Conservation (phyloP, 1,140 invertebrate species). For the Prorops nasuta region DNA sequence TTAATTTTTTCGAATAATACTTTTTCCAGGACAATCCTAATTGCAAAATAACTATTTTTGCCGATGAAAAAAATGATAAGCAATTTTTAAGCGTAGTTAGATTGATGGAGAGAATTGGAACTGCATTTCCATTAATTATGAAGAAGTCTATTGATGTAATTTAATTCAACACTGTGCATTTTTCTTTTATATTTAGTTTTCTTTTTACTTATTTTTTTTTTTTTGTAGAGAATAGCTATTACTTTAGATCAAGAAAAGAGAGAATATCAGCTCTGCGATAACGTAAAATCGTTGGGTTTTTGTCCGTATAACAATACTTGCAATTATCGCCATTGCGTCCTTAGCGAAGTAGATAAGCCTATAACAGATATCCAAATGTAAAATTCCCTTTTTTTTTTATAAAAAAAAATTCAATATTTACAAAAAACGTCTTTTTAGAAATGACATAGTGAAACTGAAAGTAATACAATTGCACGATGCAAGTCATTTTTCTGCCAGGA, state of each 20-base stretch:
- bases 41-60: slow-evolving; percentile 39
- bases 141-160: slow-evolving; percentile 29
- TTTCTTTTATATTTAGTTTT: slow-evolving; percentile 13
- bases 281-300: slow-evolving; percentile 43
- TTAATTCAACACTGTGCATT: slow-evolving; percentile 2
- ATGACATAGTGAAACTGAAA: slow-evolving; percentile 37
- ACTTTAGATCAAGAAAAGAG: slow-evolving; percentile 37
- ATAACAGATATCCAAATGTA: slow-evolving; percentile 23
- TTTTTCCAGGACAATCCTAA: slow-evolving; percentile 29
- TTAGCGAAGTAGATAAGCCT: slow-evolving; percentile 38
- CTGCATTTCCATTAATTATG: slow-evolving; percentile 24
- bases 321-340: slow-evolving; percentile 38
- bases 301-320: slow-evolving; percentile 38
- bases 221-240: slow-evolving; percentile 31
- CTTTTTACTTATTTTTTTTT: slow-evolving; percentile 13
- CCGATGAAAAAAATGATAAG: slow-evolving; percentile 41
- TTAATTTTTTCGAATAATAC: slow-evolving; percentile 3
- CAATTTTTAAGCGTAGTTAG: slow-evolving; percentile 43
- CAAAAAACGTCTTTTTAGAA: slow-evolving; percentile 24
- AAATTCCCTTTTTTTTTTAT: neutral
- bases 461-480: slow-evolving; percentile 39
- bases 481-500: slow-evolving; percentile 43
- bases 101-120: slow-evolving; percentile 40
- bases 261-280: slow-evolving; percentile 40
- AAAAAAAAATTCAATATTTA: slow-evolving; percentile 3